phyloP scores from a whole-genome alignment of 2,888 invertebrate species.

The Chirona hameri region DNA sequence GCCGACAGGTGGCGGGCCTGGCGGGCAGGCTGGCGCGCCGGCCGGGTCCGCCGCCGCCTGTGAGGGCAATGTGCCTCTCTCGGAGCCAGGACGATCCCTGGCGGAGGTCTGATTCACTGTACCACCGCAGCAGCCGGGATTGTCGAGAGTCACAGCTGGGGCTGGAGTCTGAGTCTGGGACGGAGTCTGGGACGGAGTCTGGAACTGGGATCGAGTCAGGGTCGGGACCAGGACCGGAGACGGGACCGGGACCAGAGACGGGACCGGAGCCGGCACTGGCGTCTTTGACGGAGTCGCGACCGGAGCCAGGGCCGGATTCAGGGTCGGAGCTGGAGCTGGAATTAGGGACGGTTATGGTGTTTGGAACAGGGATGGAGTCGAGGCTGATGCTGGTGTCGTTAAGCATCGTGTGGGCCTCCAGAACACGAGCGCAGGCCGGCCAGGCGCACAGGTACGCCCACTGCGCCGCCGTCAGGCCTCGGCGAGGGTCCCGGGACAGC shows the following conservation, averaged over 20 bases:
- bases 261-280: too few relatives aligned
- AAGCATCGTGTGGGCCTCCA: constrained; percentile 52
- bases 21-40: constrained; percentile 12
- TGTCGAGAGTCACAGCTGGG: neutral
- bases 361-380: neutral
- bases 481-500: constrained; percentile 61
- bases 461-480: constrained; percentile 66
- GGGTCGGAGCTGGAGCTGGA: neutral
- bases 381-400: too few relatives aligned
- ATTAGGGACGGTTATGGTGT: neutral
- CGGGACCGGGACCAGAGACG: neutral
- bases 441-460: constrained; percentile 71
- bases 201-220: too few relatives aligned
- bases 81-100: too few relatives aligned
- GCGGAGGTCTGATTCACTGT: neutral
- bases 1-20: neutral
- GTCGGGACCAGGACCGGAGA: neutral
- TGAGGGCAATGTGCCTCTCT: neutral
- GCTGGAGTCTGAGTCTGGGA: neutral
- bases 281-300: too few relatives aligned
- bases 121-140: neutral
- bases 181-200: neutral
- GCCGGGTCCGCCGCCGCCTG: neutral
- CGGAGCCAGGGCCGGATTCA: neutral
- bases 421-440: constrained; percentile 64